These are phyloP conservation scores for Philypnodon macrostomus DNA, from an alignment of 2,797 vertebrate species.

Conservation along the genomic window DNA sequence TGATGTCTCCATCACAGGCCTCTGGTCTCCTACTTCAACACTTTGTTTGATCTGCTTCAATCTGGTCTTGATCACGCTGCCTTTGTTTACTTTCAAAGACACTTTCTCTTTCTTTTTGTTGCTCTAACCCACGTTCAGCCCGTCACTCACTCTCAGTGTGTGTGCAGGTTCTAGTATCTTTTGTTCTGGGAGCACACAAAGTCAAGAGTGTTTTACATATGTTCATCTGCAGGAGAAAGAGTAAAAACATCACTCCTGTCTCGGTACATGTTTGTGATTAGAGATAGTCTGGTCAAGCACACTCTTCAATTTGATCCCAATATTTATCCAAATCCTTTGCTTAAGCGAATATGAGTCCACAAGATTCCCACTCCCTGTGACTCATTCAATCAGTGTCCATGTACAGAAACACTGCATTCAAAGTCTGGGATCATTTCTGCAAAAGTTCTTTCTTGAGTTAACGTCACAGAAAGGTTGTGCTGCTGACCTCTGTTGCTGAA, in stretches of 20 bases:
- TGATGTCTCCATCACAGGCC: slow-evolving; percentile 74
- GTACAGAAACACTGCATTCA: neutral
- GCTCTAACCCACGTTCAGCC: slow-evolving; percentile 51
- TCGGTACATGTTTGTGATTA: slow-evolving; percentile 27
- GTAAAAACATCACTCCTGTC: slow-evolving; percentile 31
- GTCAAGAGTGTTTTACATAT: slow-evolving; percentile 36
- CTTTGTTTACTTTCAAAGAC: slow-evolving; percentile 74
- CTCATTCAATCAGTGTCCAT: slow-evolving; percentile 7
- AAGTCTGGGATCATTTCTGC: neutral
- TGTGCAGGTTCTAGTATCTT: slow-evolving; percentile 42
- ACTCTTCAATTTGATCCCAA: slow-evolving; percentile 13
- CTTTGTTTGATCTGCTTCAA: slow-evolving; percentile 74
- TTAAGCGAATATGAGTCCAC: slow-evolving; percentile 22
- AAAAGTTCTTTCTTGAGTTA: neutral
- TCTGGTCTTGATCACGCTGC: slow-evolving; percentile 72
- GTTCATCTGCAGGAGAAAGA: slow-evolving; percentile 21
- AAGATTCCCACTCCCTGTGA: slow-evolving; percentile 18
- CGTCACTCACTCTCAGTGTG: slow-evolving; percentile 42
- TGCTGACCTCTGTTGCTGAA: neutral
- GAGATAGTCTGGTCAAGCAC: slow-evolving; percentile 41
- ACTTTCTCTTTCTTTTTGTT: slow-evolving; percentile 70
- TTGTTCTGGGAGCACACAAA: slow-evolving; percentile 46
- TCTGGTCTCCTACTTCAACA: slow-evolving; percentile 65
- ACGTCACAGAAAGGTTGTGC: neutral
- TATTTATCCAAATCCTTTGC: slow-evolving; percentile 9